phyloP scores from a whole-genome alignment of 2,113 vertebrate genomes.

The Vulpes lagopus region DNA sequence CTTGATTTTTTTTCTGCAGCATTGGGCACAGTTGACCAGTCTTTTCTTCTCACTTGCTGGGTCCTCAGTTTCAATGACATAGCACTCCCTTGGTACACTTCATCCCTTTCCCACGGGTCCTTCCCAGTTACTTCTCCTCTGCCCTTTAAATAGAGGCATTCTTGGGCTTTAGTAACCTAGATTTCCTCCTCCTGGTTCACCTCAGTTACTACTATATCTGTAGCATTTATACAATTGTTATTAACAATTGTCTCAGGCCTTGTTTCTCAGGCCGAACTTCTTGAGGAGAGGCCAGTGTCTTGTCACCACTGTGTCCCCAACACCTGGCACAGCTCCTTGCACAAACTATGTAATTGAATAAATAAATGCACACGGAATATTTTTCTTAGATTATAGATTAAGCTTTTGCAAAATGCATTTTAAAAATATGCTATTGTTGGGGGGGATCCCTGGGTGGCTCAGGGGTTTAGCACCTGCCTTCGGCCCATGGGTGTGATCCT shows the following conservation, averaged over 20 bases:
- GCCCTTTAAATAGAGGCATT: not conserved
- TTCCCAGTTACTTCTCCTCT: not conserved
- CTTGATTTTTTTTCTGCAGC: not conserved
- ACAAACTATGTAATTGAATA: not conserved
- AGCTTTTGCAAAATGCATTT: constrained; percentile 8
- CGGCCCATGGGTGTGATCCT: not conserved
- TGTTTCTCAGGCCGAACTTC: not conserved
- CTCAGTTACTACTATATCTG: not conserved
- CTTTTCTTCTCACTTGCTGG: not conserved
- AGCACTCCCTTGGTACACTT: not conserved
- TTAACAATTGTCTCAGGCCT: not conserved
- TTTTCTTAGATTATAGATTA: not conserved
- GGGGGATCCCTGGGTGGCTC: too few species aligned
- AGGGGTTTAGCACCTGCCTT: not conserved
- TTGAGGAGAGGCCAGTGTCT: not conserved
- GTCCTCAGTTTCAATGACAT: constrained; percentile 3
- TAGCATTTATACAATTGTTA: not conserved
- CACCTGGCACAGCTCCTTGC: not conserved
- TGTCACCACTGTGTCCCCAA: not conserved
- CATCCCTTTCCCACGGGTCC: not conserved
- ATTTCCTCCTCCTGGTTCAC: not conserved
- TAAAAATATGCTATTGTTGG: constrained; percentile 30
- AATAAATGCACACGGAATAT: not conserved
- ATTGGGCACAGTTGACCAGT: not conserved
- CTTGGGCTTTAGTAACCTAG: not conserved